Evolutionary conservation across 2,797 vertebrate species (phyloP).

Genomic region (Pipistrellus nathusii): DNA sequence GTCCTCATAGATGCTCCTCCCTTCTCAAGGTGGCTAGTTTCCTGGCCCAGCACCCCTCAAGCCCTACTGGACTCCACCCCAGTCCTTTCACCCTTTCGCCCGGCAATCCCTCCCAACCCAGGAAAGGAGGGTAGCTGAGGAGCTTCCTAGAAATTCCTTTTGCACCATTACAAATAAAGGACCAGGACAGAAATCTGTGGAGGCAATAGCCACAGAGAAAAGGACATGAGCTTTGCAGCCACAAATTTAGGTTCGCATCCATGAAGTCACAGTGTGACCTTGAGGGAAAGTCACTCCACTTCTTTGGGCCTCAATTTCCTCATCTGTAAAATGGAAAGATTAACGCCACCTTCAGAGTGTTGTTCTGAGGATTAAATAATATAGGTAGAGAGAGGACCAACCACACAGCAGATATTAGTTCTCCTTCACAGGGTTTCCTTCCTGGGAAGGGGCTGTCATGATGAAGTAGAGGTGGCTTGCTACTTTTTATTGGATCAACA

Average conservation of each 20-base stretch:
- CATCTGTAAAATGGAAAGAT: slow-evolving; percentile 75
- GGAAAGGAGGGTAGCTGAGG: background rate
- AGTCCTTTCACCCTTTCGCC: background rate
- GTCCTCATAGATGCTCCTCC: slow-evolving; percentile 37
- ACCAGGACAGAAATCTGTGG: slow-evolving; percentile 15
- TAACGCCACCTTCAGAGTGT: background rate
- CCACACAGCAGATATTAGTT: background rate
- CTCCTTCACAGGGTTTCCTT: background rate
- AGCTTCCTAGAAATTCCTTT: background rate
- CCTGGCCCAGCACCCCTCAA: slow-evolving; percentile 29
- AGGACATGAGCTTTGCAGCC: slow-evolving; percentile 15
- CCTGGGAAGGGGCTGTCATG: background rate
- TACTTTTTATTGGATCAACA: slow-evolving; percentile 55
- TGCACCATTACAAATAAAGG: background rate
- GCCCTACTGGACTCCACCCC: background rate
- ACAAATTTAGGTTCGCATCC: background rate
- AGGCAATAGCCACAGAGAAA: background rate
- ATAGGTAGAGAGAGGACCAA: background rate
- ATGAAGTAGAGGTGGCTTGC: background rate
- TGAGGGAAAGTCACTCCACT: slow-evolving; percentile 76
- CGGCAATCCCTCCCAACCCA: background rate
- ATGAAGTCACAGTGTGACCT: slow-evolving; percentile 74
- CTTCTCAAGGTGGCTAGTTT: background rate
- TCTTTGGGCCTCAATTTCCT: slow-evolving; percentile 66
- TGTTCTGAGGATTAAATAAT: slow-evolving; percentile 23